Base-by-base conservation (phyloP, 2,113 vertebrate species). In the Lichenostomus cassidix region DNA sequence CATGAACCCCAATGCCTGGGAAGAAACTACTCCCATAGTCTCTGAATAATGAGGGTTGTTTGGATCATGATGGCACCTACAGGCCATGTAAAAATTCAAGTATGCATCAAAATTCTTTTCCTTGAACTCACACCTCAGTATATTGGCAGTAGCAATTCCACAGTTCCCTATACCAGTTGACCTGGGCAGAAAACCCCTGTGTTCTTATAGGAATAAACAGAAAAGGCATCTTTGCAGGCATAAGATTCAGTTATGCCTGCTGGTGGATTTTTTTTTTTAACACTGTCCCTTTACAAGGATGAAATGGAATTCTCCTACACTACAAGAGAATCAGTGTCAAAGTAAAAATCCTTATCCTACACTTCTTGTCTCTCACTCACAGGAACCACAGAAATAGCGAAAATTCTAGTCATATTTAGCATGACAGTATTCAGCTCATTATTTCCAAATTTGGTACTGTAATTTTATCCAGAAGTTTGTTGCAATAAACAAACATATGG, bases 21-120 rank as follows among this genome's bases (percentile, higher is more conserved):
- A 88, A 76, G 13, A 59, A 86, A 67, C 10, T 0, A 0, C 18
- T 33, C 33, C 39, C 14, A 35, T 3, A 9, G 9, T 3, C 10
- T 29, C 69, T 69, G 12, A 78, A 41, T 31, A 68, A 71, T 1
- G 2, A 59, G 5, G 12, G 47, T 10, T 46, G 20, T 62, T 41
- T 71, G 39, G 64, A 63, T n/a, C 41, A 50, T 0, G 9, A 67
- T 39, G 33, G 87, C 87, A 89, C 44, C 41, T 68, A 71, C 24
- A 89, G 25, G 49, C 49, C 69, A 75, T 0, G 0, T 52, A 52
- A 89, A 81, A 92, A 84, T 35, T 37, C 39, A 83, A 39, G 29
- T 10, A 33, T 14, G 18, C 33, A 52, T 55, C 68, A 55, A 83
- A 46, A 70, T 63, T 52, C 17, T 89, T 74, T 75, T n/a, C 59